Evolutionary conservation across 64 coral and sea anemone genomes (phyloP).

Genomic region (Stylophora pistillata): DNA sequence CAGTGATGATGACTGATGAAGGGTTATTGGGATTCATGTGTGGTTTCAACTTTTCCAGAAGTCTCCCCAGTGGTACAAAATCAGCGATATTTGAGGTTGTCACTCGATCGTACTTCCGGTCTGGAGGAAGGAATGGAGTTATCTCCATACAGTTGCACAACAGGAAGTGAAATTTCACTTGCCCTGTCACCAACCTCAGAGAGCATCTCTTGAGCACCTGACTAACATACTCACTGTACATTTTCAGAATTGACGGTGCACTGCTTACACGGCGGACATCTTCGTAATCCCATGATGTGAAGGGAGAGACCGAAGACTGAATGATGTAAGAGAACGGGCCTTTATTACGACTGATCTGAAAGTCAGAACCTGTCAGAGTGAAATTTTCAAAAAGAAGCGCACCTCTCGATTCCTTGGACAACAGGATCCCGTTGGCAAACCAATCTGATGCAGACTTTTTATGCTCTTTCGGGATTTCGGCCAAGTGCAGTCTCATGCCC

Average conservation of each 20-base stretch:
- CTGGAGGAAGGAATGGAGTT: slow-evolving; percentile 7
- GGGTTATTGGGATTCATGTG: slow-evolving; percentile 30
- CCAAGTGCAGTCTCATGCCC: slow-evolving; percentile 18
- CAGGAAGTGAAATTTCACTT: slow-evolving; percentile 41
- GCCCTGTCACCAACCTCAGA: neutral
- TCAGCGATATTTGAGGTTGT: slow-evolving; percentile 53
- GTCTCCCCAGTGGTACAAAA: neutral
- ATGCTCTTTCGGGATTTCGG: slow-evolving; percentile 50
- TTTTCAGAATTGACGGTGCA: neutral
- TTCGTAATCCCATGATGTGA: slow-evolving; percentile 50
- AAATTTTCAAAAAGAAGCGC: slow-evolving; percentile 21
- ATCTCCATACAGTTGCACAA: slow-evolving; percentile 47
- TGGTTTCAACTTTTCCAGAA: slow-evolving; percentile 6
- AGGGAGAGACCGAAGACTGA: slow-evolving; percentile 24
- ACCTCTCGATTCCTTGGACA: neutral
- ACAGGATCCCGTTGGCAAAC: slow-evolving; percentile 50
- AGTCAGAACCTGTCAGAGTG: slow-evolving; percentile 40
- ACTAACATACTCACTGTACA: slow-evolving; percentile 53
- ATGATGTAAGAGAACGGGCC: slow-evolving; percentile 21
- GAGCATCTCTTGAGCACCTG: slow-evolving; percentile 38
- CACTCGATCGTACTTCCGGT: slow-evolving; percentile 31
- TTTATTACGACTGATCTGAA: neutral
- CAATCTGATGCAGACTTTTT: slow-evolving; percentile 46
- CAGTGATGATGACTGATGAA: slow-evolving; percentile 41
- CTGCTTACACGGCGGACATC: neutral